Evolutionary conservation across 1,140 invertebrate species (phyloP).

Genomic region (Asobara japonica): DNA sequence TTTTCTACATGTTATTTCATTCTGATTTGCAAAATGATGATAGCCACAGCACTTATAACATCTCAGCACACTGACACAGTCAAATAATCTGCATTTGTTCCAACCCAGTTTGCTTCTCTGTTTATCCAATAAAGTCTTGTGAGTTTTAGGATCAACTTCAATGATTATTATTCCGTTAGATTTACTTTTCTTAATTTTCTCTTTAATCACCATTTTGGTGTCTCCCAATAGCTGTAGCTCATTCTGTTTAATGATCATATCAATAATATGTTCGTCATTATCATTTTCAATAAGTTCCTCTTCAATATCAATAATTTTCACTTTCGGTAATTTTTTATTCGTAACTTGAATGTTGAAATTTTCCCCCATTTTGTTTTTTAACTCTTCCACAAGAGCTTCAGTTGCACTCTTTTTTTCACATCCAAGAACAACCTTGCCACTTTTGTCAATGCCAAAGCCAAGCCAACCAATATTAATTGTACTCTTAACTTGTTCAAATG

Average conservation of each 20-base stretch:
- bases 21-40: conserved; percentile 25
- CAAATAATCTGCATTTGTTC: conserved; percentile 26
- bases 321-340: conserved; percentile 12
- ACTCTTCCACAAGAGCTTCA: conserved; percentile 2
- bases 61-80: conserved; percentile 25
- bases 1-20: conserved; percentile 9
- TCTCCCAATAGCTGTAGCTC: neutral
- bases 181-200: conserved; percentile 1
- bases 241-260: conserved; percentile 20
- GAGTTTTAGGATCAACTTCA: conserved; percentile 23
- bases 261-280: conserved; percentile 9
- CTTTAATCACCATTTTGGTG: conserved; percentile 2
- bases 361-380: conserved; percentile 20
- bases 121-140: conserved; percentile 16
- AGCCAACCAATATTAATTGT: neutral
- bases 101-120: conserved; percentile 31
- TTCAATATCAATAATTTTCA: conserved; percentile 25
- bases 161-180: conserved; percentile 5
- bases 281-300: neutral
- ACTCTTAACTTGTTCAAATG: neutral
- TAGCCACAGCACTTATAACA: conserved; percentile 36
- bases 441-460: neutral
- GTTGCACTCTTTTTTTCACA: neutral
- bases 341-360: neutral
- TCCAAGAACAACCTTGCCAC: conserved; percentile 17